Percentiles rank a stretch among this genome's conserved stretches.
Conservation (phyloP, 1,140 invertebrate species). For the Eurytemora carolleeae region DNA sequence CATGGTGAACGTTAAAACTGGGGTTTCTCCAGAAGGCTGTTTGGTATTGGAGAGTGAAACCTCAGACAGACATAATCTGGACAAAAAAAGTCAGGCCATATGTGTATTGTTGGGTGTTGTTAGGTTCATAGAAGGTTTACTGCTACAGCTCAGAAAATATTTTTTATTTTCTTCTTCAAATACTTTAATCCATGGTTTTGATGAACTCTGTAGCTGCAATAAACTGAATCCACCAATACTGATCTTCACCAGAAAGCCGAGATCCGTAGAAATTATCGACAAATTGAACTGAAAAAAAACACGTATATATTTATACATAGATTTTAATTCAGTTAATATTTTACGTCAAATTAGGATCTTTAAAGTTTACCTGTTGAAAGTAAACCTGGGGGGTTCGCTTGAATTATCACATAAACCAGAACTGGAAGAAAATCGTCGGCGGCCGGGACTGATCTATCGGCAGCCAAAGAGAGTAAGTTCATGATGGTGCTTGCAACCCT, state of each 20-base stretch:
- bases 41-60: too few relatives aligned
- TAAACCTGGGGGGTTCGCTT: slow-evolving; percentile 34
- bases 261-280: slow-evolving; percentile 75
- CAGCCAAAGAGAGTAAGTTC: slow-evolving; percentile 65
- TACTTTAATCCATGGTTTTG: slow-evolving; percentile 91
- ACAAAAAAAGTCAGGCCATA: too few relatives aligned
- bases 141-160: too few relatives aligned
- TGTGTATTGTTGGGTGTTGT: too few relatives aligned
- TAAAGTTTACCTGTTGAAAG: slow-evolving; percentile 7
- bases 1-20: too few relatives aligned
- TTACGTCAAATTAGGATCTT: neutral
- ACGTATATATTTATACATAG: too few relatives aligned
- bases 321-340: too few relatives aligned
- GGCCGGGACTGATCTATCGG: slow-evolving; percentile 54
- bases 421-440: slow-evolving; percentile 95
- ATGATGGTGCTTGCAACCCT: slow-evolving; percentile 72
- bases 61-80: too few relatives aligned
- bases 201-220: slow-evolving; percentile 89
- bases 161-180: too few relatives aligned
- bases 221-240: slow-evolving; percentile 98
- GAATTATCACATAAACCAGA: slow-evolving; percentile 86
- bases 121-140: too few relatives aligned
- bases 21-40: too few relatives aligned
- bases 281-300: slow-evolving; percentile 92
- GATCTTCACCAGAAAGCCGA: slow-evolving; percentile 66